Conservation (phyloP, 1,140 invertebrate species). For the Arion vulgaris region DNA sequence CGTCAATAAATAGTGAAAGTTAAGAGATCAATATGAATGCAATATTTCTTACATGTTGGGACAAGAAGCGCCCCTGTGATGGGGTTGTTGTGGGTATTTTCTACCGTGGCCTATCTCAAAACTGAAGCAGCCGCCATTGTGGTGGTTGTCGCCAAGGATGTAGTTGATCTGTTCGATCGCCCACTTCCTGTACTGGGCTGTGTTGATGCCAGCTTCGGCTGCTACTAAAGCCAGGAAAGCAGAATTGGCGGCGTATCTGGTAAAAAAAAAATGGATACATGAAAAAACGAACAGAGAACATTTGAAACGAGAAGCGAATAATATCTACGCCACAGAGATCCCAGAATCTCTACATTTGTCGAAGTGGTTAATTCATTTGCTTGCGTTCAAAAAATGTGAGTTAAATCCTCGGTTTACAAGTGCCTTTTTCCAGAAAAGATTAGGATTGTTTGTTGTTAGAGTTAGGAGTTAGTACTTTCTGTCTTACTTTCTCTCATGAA, state of each 20-base stretch:
- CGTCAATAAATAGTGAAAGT: no score
- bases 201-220: slow-evolving; percentile 54
- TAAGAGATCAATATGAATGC: no score
- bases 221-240: slow-evolving; percentile 62
- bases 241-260: slow-evolving; percentile 49
- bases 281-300: not conserved
- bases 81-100: slow-evolving; percentile 75
- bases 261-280: not conserved
- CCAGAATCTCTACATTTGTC: no score
- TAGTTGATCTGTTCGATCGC: slow-evolving; percentile 79
- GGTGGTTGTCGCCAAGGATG: slow-evolving; percentile 77
- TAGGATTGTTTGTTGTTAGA: no score
- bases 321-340: no score
- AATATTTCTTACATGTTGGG: slow-evolving; percentile 25
- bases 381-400: no score
- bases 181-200: slow-evolving; percentile 72
- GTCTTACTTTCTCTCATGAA: no score
- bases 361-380: no score
- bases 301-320: not conserved
- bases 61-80: slow-evolving; percentile 60
- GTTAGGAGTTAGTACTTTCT: no score
- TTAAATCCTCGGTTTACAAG: no score
- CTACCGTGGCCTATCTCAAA: slow-evolving; percentile 80
- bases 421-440: no score
- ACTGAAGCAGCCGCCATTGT: slow-evolving; percentile 74